Evolutionary conservation across 92 coral and sea anemone species (phyloP).

Genomic region (Zoanthus gigantus): DNA sequence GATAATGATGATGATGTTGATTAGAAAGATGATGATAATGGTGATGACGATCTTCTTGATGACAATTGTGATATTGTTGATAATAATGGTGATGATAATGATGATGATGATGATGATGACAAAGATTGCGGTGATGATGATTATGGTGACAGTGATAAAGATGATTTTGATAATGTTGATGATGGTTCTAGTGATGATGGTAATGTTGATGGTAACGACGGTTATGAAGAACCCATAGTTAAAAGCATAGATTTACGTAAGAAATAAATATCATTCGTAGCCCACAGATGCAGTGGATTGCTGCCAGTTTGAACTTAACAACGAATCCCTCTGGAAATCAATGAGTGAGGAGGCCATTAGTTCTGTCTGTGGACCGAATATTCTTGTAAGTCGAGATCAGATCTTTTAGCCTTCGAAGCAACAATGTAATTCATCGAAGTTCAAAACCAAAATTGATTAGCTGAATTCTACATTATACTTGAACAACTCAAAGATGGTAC

Average conservation of each 20-base stretch:
- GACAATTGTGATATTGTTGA: neutral
- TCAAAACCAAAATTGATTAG: too few species aligned
- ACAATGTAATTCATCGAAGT: too few species aligned
- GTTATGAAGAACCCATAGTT: neutral
- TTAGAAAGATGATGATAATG: too few species aligned
- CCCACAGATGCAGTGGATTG: conserved; percentile 92
- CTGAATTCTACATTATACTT: neutral
- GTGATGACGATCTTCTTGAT: neutral
- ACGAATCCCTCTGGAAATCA: conserved; percentile 96
- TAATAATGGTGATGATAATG: neutral
- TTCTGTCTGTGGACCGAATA: conserved; percentile 91
- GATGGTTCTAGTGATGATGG: neutral
- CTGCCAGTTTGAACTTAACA: conserved; percentile 92
- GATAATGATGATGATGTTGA: neutral
- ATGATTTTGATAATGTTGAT: neutral
- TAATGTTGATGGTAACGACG: neutral
- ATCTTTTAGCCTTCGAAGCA: neutral
- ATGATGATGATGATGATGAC: neutral
- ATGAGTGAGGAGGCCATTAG: conserved; percentile 97
- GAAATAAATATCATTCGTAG: conserved; percentile 43
- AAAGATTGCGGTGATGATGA: neutral
- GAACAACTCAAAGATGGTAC: neutral
- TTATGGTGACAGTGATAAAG: neutral
- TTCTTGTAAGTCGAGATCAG: conserved; percentile 70
- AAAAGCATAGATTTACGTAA: neutral